Evolutionary conservation across 2,113 vertebrate genomes (phyloP), one percentile per base, ranked within the genome.

Genomic region (Notarius lentiginosus): DNA sequence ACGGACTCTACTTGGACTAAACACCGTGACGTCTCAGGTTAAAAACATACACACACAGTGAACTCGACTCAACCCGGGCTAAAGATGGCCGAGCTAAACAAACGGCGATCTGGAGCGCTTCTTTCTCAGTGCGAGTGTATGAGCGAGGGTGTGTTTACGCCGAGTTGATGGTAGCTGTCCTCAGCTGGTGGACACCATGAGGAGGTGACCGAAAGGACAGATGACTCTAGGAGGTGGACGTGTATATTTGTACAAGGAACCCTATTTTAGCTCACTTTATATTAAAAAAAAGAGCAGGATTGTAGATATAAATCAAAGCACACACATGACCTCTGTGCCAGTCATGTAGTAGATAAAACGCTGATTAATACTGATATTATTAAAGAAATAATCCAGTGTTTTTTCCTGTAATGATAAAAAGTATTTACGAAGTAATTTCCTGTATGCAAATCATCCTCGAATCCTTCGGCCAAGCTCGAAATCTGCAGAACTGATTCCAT

Each of bases 111-210:
- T 53, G 56, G 79, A 79, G 85, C 72, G 4, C 9, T 11, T 4
- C 83, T 30, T 94, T 93, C 90, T 93, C 92, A 8, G 11, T 92
- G 91, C 92, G 90, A 89, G 91, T 91, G 86, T 89, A 90, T n/a
- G 34, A 61, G 30, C 55, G 76, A 94, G 93, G 94, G 89, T 94
- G 91, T 96, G 94, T 98, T 98, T 97, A 97, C 91, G 93, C 91
- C 94, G 86, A 84, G 96, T 92, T 95, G 95, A 97, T 96, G 97
- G 95, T 96, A 96, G 94, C 97, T 97, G 96, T 97, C 96, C 93
- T 94, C 95, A 93, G 91, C 92, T 95, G 63, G 90, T 94, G 94
- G 93, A 93, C 92, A 93, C 94, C 95, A 47, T 82, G 83, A 72
- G 8, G 83, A 92, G 93, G 95, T 94, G 92, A n/a, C 91, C 90